Conservation (phyloP, 2,888 invertebrate species). For the Oscheius myriophilus region DNA sequence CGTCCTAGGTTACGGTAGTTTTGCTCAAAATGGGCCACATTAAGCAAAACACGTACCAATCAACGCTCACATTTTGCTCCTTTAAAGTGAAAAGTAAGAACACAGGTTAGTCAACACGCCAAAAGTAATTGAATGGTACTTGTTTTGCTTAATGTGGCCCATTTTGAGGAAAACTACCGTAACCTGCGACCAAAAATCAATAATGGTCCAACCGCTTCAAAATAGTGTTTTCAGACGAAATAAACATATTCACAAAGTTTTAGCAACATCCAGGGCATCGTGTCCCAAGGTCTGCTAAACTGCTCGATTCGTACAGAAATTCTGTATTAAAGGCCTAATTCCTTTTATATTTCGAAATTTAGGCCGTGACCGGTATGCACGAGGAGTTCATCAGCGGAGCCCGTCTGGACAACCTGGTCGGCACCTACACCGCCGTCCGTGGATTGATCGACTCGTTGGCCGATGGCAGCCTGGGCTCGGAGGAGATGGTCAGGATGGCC, state of each 20-base stretch:
- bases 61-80: no score
- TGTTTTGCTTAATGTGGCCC: no score
- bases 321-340: constrained; percentile 7
- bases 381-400: constrained; percentile 75
- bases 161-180: neutral
- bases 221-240: no score
- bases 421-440: constrained; percentile 72
- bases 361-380: constrained; percentile 72
- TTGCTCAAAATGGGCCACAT: neutral
- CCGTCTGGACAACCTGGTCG: constrained; percentile 74
- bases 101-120: no score
- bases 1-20: no score
- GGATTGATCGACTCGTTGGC: constrained; percentile 71
- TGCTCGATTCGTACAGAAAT: neutral
- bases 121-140: no score
- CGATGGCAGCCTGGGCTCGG: constrained; percentile 65
- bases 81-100: no score
- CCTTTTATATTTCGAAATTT: neutral
- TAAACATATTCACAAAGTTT: no score
- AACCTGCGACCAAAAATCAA: no score
- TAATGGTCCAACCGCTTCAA: no score
- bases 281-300: neutral
- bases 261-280: no score
- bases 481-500: constrained; percentile 73
- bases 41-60: no score